Evolutionary conservation across 2,797 vertebrate species (phyloP), one percentile per base, ranked within the genome.

Genomic region (Pterois miles): DNA sequence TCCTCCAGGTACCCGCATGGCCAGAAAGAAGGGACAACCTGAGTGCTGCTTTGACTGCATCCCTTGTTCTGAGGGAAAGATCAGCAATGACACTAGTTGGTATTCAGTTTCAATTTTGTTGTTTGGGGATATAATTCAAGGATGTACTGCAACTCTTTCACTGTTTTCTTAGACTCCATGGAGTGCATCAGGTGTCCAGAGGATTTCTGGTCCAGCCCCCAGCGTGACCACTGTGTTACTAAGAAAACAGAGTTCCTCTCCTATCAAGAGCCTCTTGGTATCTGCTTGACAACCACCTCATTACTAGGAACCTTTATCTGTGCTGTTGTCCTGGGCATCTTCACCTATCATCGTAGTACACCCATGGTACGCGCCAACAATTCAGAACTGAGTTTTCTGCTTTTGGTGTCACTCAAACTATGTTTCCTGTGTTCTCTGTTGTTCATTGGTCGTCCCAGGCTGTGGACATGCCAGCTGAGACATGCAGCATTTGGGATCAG

Each of bases 41-140:
- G 60, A 7, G 7, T 94, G 93, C 81, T 95, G 94, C 71, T 94
- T 94, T 56, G 90, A 95, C 43, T 94, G 94, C 34, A 66, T 91
- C 4, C 67, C 38, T 8, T 95, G 93, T 52, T 87, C 89, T 22
- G 80, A 88, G 22, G 72, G 72, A 50, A 22, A 59, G 18, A 58
- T 74, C 53, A 74, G 31, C 40, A 58, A 74, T 36, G 2, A 18
- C 1, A 36, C 63, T 5, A 63, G 72, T 74, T 36, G 14, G 52
- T 65, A 20, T 57, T 29, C 10, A 27, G 3, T 22, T 46, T 56
- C 20, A 36, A 27, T 5, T 10, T 16, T 50, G 5, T 14, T 29
- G 0, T 12, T 57, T 34, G 2, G 2, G 29, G 1, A 65, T 43
- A 22, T 9, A 4, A 23, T 33, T n/a, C n/a, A n/a, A n/a, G n/a